These are phyloP conservation scores for Mastomys natalensis DNA, from an alignment of 2,113 vertebrate species.

Conservation along the genomic window DNA sequence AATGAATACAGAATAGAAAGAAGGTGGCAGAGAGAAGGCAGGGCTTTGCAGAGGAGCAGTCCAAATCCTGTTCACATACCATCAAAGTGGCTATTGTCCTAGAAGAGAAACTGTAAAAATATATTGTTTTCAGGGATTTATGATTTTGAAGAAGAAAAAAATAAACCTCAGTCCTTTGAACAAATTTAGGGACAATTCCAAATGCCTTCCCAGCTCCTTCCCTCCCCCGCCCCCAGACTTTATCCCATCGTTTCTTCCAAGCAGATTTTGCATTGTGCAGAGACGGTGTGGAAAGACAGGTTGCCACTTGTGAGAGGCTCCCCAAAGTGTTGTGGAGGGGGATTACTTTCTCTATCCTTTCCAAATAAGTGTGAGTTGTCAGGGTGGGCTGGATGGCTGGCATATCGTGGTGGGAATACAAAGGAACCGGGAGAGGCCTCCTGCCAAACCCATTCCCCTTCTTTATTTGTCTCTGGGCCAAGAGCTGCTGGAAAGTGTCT, in stretches of 20 bases:
- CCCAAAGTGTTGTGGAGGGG: background rate
- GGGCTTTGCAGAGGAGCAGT: background rate
- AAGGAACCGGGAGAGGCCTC: background rate
- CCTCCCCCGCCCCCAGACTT: background rate
- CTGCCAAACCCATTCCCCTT: constrained; percentile 31
- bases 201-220: background rate
- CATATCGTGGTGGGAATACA: background rate
- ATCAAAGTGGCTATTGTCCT: background rate
- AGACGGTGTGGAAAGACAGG: background rate
- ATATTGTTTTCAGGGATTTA: background rate
- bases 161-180: background rate
- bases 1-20: constrained; percentile 29
- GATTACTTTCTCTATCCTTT: constrained; percentile 57
- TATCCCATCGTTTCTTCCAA: constrained; percentile 36
- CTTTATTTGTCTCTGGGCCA: constrained; percentile 58
- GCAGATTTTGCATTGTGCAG: background rate
- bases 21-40: background rate
- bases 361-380: constrained; percentile 5
- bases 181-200: background rate
- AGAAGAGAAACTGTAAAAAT: constrained; percentile 14
- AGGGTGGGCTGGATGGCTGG: background rate
- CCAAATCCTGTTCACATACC: background rate
- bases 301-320: background rate
- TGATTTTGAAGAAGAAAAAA: constrained; percentile 24
- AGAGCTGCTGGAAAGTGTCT: constrained; percentile 61